Evolutionary conservation across 2,888 invertebrate species (phyloP), one percentile per base, ranked within the genome.

Genomic region (Agrilus biguttatus): DNA sequence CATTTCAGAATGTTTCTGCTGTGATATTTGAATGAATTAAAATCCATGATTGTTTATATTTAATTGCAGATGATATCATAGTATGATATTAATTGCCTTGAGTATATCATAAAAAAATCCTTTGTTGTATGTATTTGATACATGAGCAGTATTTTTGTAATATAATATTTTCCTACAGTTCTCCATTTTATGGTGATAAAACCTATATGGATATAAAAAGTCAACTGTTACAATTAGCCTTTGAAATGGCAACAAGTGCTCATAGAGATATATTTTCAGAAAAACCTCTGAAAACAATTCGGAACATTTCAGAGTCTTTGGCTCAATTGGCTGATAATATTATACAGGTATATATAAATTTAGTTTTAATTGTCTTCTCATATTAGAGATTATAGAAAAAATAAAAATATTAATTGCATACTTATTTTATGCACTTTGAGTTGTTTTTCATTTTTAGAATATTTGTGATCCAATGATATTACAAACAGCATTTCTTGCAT

Each of bases 221-320:
- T 40, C 77, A 79, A 56, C 71, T 93, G 55, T 71, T 92, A 52
- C 77, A 80, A 58, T 68, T 86, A 49, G 81, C 89, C 36, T 71
- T 92, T 52, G 86, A 90, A 65, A 82, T 93, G 69, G 89, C 92
- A 17, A 86, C 87, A 7, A 81, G 83, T 57, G 89, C 89, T n/a
- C 90, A 90, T 65, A 73, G 90, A 35, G 93, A 91, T 63, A 78
- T 85, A 49, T 90, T 92, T 67, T 86, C 86, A 0, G 88, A 89
- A 57, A 80, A 80, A 56, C 91, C 90, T 2, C 83, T 89, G 42
- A 77, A 82, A 45, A 81, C 82, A 44, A 81, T 84, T 45, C 72
- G 75, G 48, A 73, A 74, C 41, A 80, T 75, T 52, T 90, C 90
- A 57, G 78, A 75, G 48, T 75, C 80, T 55, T 67, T 92, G 48